Percentiles rank a stretch among this genome's conserved stretches.
Conservation (phyloP, 1,140 invertebrate species). For the Zaprionus capensis region DNA sequence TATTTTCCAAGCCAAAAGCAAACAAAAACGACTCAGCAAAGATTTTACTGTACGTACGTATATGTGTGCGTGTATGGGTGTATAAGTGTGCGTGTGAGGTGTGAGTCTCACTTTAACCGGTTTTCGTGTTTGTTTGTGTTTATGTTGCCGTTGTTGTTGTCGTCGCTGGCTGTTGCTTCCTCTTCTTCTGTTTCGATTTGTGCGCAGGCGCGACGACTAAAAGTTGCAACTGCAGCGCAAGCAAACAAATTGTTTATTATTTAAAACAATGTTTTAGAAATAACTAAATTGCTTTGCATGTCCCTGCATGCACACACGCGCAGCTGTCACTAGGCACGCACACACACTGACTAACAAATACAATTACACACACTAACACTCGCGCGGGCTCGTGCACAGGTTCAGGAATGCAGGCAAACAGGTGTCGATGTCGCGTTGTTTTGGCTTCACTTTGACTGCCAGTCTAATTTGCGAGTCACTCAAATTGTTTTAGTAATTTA, state of each 20-base stretch:
- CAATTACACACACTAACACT: neutral
- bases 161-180: slow-evolving; percentile 28
- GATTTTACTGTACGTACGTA: slow-evolving; percentile 14
- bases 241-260: slow-evolving; percentile 52
- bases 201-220: slow-evolving; percentile 37
- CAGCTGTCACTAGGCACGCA: neutral
- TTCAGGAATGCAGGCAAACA: slow-evolving; percentile 63
- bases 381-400: slow-evolving; percentile 29
- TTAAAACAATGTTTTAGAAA: slow-evolving; percentile 35
- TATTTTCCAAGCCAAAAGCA: slow-evolving; percentile 50
- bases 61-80: slow-evolving; percentile 41
- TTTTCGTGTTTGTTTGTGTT: slow-evolving; percentile 60
- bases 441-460: slow-evolving; percentile 34
- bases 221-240: slow-evolving; percentile 54
- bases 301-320: slow-evolving; percentile 11
- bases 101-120: slow-evolving; percentile 65
- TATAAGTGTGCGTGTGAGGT: slow-evolving; percentile 37
- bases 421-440: slow-evolving; percentile 56
- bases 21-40: slow-evolving; percentile 39
- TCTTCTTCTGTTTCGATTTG: neutral
- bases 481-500: slow-evolving; percentile 18
- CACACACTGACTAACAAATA: neutral
- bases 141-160: slow-evolving; percentile 47
- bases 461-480: slow-evolving; percentile 19
- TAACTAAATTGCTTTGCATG: slow-evolving; percentile 22